Percentiles rank a stretch among this genome's conserved stretches.
These are phyloP conservation scores for Thalassophryne amazonica DNA, from an alignment of 2,797 vertebrate species.

Conservation along the genomic window DNA sequence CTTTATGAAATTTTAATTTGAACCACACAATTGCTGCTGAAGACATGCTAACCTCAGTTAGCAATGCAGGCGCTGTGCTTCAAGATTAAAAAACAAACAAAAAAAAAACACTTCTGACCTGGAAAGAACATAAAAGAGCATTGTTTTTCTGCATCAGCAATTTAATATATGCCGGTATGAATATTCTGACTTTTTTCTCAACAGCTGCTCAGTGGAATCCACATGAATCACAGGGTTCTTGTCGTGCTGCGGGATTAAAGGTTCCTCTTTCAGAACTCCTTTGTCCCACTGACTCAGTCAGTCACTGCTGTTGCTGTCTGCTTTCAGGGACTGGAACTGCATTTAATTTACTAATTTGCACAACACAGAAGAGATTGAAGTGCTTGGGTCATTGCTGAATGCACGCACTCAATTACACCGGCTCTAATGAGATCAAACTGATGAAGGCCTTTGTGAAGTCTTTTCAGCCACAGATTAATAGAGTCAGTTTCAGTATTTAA, in stretches of 20 bases:
- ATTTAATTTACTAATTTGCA: slow-evolving; percentile 64
- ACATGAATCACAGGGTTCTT: no score
- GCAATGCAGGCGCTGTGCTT: no score
- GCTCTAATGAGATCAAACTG: slow-evolving; percentile 65
- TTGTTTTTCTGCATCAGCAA: no score
- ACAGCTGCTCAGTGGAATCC: no score
- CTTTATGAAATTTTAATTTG: no score
- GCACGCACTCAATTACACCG: slow-evolving; percentile 57
- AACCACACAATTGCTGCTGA: no score
- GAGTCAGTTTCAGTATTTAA: slow-evolving; percentile 39
- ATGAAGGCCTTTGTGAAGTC: slow-evolving; percentile 58
- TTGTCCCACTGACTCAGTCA: slow-evolving; percentile 2
- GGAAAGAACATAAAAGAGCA: no score
- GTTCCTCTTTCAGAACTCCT: slow-evolving; percentile 8
- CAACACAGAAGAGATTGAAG: slow-evolving; percentile 40
- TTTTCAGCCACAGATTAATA: slow-evolving; percentile 57
- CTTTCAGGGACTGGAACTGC: slow-evolving; percentile 30
- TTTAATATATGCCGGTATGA: no score
- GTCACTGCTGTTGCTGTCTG: slow-evolving; percentile 17
- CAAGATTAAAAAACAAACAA: no score
- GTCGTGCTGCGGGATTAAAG: slow-evolving; percentile 9
- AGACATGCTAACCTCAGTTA: no score
- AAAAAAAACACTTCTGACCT: no score
- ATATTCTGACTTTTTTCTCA: no score
- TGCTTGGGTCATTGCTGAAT: slow-evolving; percentile 61